Conservation (phyloP, 2,113 vertebrate genomes). For the Onychostoma macrolepis region DNA sequence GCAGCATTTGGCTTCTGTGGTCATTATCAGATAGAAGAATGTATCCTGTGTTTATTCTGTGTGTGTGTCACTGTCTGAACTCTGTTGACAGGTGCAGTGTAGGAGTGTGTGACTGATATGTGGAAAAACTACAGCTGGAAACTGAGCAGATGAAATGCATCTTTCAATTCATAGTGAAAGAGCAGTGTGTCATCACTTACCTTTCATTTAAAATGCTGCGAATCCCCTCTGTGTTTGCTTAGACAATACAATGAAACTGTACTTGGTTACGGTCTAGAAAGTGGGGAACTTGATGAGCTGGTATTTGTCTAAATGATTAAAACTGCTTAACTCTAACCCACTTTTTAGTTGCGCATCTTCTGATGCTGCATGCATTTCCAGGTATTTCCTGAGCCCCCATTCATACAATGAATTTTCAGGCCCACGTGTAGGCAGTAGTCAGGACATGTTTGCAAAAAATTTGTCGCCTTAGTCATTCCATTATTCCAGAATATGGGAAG, state of each 20-base stretch:
- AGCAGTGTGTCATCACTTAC: neutral
- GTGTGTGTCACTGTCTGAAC: neutral
- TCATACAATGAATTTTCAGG: neutral
- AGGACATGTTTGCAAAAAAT: neutral
- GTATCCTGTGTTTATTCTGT: slow-evolving; percentile 1
- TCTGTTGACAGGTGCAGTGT: slow-evolving; percentile 37
- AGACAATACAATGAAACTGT: neutral
- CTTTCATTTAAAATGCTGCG: neutral
- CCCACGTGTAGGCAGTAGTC: neutral
- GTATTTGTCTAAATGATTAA: neutral
- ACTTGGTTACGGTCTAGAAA: neutral
- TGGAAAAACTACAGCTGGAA: slow-evolving; percentile 26
- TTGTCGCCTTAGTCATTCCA: neutral
- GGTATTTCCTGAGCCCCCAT: neutral
- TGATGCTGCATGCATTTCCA: neutral
- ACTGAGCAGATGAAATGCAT: neutral
- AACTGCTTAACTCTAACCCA: neutral
- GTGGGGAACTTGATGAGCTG: neutral
- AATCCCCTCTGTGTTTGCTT: neutral
- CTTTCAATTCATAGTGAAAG: neutral
- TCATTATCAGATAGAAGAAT: slow-evolving; percentile 31
- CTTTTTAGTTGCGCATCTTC: neutral
- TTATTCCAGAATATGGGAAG: neutral
- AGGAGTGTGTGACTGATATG: slow-evolving; percentile 1
- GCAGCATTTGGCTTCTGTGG: slow-evolving; percentile 12